These are phyloP conservation scores for Lamellibrachia satsuma DNA, from an alignment of 2,888 invertebrate genomes.

Conservation along the genomic window DNA sequence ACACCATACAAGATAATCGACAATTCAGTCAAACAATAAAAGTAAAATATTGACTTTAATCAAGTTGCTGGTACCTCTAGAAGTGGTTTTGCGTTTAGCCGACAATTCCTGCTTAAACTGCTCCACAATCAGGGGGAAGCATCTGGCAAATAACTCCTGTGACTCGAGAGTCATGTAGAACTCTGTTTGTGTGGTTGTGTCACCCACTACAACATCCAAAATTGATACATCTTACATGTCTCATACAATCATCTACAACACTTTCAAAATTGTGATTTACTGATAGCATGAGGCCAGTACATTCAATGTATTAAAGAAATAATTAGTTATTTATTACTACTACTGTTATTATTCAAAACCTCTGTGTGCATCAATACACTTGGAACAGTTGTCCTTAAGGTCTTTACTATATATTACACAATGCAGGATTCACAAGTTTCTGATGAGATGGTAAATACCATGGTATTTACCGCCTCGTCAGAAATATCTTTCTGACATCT, in stretches of 20 bases:
- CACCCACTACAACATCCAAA: not conserved
- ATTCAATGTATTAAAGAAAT: too few species aligned
- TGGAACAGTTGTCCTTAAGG: too few species aligned
- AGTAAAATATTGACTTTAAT: not conserved
- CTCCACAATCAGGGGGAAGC: constrained; percentile 1
- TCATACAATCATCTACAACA: not conserved
- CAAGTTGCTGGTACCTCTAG: not conserved
- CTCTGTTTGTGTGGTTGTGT: not conserved
- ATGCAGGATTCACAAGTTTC: too few species aligned
- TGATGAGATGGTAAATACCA: too few species aligned
- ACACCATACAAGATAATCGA: not conserved
- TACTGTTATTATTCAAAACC: too few species aligned
- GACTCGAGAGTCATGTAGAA: not conserved
- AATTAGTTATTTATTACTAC: too few species aligned
- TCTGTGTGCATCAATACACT: too few species aligned
- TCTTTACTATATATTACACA: too few species aligned
- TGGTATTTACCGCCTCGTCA: too few species aligned
- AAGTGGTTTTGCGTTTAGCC: not conserved
- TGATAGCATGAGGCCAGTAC: not conserved
- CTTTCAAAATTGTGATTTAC: not conserved
- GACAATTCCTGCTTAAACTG: not conserved
- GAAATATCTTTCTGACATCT: too few species aligned
- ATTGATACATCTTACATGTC: not conserved
- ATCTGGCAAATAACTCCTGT: not conserved
- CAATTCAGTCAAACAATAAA: not conserved